phyloP scores from a whole-genome alignment of 2,797 vertebrate species.

The Dendrocincla tyrannina region DNA sequence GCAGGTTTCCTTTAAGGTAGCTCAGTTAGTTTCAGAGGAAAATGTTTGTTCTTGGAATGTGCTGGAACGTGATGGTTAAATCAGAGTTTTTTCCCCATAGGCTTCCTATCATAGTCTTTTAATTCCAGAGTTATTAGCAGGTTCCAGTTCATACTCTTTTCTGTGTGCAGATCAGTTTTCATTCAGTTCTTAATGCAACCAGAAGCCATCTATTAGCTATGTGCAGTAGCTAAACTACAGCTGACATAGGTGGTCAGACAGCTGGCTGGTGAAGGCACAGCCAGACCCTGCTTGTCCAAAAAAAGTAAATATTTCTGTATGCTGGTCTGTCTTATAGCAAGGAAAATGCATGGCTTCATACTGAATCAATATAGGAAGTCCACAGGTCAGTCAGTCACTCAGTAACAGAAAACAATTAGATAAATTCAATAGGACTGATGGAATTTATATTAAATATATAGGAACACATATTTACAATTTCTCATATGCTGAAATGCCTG shows the following conservation, averaged over 20 bases:
- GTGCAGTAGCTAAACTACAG: neutral
- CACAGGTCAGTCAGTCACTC: neutral
- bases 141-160: neutral
- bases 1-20: neutral
- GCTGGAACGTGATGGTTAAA: neutral
- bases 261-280: neutral
- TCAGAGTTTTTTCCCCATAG: neutral
- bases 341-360: neutral
- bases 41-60: neutral
- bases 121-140: neutral
- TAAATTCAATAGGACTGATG: neutral
- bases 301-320: neutral
- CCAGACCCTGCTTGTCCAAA: neutral
- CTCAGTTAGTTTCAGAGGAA: neutral
- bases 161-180: neutral
- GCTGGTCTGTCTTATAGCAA: neutral
- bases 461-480: neutral
- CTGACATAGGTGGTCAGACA: neutral
- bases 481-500: neutral
- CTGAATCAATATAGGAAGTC: neutral
- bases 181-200: neutral
- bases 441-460: neutral
- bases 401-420: neutral
- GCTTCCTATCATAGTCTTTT: neutral
- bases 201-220: neutral